phyloP scores from a whole-genome alignment of 2,113 vertebrate genomes.

The Drymodes brunneopygia region DNA sequence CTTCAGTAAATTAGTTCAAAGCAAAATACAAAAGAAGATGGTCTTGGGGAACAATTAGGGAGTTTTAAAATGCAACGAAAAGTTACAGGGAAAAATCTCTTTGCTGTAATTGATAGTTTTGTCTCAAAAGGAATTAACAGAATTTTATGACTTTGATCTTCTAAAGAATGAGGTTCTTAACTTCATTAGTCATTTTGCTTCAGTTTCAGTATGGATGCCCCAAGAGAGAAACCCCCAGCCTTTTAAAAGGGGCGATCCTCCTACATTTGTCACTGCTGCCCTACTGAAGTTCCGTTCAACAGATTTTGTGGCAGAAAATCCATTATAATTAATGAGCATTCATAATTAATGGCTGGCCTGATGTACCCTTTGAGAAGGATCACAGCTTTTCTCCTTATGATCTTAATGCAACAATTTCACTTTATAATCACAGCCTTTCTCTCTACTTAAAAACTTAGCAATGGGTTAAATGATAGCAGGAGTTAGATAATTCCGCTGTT shows the following conservation, averaged over 20 bases:
- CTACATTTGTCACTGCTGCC: neutral
- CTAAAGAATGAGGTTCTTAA: neutral
- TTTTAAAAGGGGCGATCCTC: neutral
- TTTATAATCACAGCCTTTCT: neutral
- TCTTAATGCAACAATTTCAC: neutral
- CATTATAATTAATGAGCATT: neutral
- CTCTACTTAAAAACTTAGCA: neutral
- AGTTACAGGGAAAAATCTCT: neutral
- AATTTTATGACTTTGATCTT: conserved; percentile 25
- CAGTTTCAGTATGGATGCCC: neutral
- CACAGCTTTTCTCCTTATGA: neutral
- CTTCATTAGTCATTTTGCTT: neutral
- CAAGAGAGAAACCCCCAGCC: neutral
- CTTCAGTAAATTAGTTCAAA: neutral
- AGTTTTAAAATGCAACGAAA: neutral
- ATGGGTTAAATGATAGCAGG: neutral
- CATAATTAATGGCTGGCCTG: conserved; percentile 14
- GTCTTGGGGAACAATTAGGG: neutral
- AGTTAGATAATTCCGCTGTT: neutral
- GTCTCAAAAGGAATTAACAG: neutral
- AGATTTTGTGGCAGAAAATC: neutral
- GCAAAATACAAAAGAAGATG: neutral
- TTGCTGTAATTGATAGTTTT: neutral
- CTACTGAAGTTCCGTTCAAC: neutral
- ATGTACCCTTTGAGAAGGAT: neutral